phyloP scores from a whole-genome alignment of 2,113 vertebrate species.

The Suncus etruscus region DNA sequence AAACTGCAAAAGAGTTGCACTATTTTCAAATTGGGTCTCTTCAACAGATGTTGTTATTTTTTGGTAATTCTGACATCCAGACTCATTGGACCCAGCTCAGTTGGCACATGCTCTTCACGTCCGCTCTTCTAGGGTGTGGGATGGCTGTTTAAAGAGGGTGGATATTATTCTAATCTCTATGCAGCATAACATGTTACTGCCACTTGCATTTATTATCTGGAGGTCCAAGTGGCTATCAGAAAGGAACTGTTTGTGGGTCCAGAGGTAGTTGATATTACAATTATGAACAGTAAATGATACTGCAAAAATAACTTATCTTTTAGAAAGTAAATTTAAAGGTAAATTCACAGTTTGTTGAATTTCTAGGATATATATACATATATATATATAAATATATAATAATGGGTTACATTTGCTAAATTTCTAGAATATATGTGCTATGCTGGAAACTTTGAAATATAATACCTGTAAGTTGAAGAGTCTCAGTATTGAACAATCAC shows the following conservation, averaged over 20 bases:
- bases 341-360: slow-evolving; percentile 40
- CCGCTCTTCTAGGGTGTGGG: slow-evolving; percentile 84
- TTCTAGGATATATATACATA: not conserved
- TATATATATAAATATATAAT: too few relatives aligned
- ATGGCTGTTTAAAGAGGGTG: slow-evolving; percentile 81
- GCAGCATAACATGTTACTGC: slow-evolving; percentile 72
- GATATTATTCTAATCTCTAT: slow-evolving; percentile 85
- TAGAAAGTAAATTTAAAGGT: slow-evolving; percentile 35
- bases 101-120: slow-evolving; percentile 78
- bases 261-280: slow-evolving; percentile 67
- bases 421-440: not conserved
- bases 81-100: not conserved
- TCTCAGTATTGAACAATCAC: not conserved
- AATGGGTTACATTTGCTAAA: not conserved
- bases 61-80: slow-evolving; percentile 9
- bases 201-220: slow-evolving; percentile 66
- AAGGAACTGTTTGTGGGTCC: slow-evolving; percentile 74
- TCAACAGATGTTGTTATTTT: not conserved
- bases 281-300: slow-evolving; percentile 60
- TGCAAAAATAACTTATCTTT: slow-evolving; percentile 62
- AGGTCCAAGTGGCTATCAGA: slow-evolving; percentile 60
- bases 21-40: slow-evolving; percentile 1
- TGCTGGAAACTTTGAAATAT: slow-evolving; percentile 32
- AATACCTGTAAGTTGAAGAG: slow-evolving; percentile 42
- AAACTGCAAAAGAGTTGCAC: not conserved